Percentiles rank a stretch among this genome's conserved stretches.
Evolutionary conservation across 2,797 vertebrate genomes (phyloP).

Genomic region (Telmatherina bonti): DNA sequence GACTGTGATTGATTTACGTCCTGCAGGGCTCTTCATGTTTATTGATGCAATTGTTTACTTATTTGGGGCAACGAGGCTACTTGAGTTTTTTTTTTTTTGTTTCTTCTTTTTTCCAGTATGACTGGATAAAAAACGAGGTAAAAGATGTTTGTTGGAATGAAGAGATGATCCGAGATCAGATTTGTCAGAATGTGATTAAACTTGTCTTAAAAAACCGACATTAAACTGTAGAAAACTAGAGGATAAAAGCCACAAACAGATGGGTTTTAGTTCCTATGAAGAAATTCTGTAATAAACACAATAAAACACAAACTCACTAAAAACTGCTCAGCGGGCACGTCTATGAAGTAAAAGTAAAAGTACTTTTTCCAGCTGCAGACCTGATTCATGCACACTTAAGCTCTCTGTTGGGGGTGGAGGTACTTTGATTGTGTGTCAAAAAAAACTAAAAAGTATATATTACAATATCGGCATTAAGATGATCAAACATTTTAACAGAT

Average conservation of each 20-base stretch:
- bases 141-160: constrained; percentile 15
- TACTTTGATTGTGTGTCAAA: no score
- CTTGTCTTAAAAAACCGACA: no score
- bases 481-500: no score
- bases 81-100: constrained; percentile 42
- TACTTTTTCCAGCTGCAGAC: not conserved
- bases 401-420: no score
- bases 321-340: not conserved
- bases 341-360: not conserved
- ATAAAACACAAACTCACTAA: no score
- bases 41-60: constrained; percentile 94
- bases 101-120: constrained; percentile 41
- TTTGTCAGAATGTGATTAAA: not conserved
- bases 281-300: not conserved
- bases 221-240: not conserved
- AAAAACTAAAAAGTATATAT: no score
- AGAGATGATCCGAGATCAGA: constrained; percentile 3
- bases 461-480: no score
- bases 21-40: constrained; percentile 87
- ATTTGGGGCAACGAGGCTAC: constrained; percentile 81
- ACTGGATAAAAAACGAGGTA: constrained; percentile 26
- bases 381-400: no score
- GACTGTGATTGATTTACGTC: constrained; percentile 87
- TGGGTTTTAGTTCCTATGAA: not conserved
- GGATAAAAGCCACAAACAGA: not conserved